Conservation (phyloP, 2,888 invertebrate genomes). For the Hemaris fuciformis region DNA sequence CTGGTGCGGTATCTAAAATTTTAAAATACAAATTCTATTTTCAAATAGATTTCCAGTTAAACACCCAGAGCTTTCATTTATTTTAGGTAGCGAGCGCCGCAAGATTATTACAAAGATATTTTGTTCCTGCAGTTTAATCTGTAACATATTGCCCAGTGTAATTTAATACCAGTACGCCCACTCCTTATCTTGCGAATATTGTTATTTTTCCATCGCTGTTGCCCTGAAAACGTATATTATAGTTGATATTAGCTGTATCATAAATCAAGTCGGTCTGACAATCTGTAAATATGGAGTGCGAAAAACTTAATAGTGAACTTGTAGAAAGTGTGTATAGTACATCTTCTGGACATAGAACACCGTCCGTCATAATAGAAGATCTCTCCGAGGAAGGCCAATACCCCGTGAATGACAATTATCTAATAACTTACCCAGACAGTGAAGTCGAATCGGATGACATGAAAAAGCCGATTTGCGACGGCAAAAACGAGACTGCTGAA, state of each 20-base stretch:
- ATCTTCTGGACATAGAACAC: conserved; percentile 39
- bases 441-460: conserved; percentile 45
- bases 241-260: conserved; percentile 35
- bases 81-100: background rate
- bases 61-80: background rate
- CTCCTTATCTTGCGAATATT: conserved; percentile 27
- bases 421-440: conserved; percentile 61
- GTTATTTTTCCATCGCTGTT: conserved; percentile 12
- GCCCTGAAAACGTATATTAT: conserved; percentile 1
- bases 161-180: conserved; percentile 67
- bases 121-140: conserved; percentile 1
- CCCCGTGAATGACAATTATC: conserved; percentile 52
- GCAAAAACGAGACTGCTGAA: conserved; percentile 42
- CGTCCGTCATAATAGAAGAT: conserved; percentile 48
- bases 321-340: conserved; percentile 57
- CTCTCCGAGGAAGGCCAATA: conserved; percentile 42
- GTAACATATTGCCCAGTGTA: conserved; percentile 49
- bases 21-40: background rate
- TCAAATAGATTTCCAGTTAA: background rate
- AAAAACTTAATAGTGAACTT: conserved; percentile 51
- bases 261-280: conserved; percentile 41
- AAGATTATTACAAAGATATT: conserved; percentile 5
- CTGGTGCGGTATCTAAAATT: background rate
- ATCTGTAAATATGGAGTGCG: conserved; percentile 64
- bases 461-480: conserved; percentile 39